Base-by-base conservation (phyloP, 2,797 vertebrate species). In the Eutrigla gurnardus region DNA sequence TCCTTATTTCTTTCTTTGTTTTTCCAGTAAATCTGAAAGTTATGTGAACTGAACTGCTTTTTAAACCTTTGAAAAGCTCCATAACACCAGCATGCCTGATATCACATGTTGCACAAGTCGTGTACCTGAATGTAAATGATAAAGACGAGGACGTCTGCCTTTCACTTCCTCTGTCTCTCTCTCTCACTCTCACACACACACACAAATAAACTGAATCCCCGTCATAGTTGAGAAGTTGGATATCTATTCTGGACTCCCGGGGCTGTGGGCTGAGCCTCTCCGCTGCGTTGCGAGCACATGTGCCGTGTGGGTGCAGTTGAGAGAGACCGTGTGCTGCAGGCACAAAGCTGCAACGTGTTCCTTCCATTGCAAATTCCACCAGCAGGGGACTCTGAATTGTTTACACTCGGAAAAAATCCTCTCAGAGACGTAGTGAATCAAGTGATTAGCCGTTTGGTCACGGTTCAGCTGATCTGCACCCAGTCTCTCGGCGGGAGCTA, bases 231-330 rank as follows among this genome's bases (percentile, higher is more conserved):
- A 82, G 81, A 70, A 78, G 53, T 37, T 68, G 71, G 78, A 59
- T 79, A 53, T 88, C 67, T 93, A 85, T 89, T 84, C 86, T 53
- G 84, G 88, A 69, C 73, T 89, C 63, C 81, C 67, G 58, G 36
- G 74, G 86, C 68, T 74, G 86, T 85, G 85, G 70, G 86, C 81
- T 79, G 85, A 84, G 73, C 60, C 50, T 73, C 70, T 70, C 40
- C 4, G 36, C 76, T 73, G 78, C 76, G 70, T 46, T 74, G 74
- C 65, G 82, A 67, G 89, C 88, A 88, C 92, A 91, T 87, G 89
- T 84, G 78, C 79, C 73, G 82, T 78, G 92, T 93, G 90, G 92
- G 92, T 75, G 85, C 67, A 84, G 50, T 80, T 18, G 58, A 85
- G 69, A 69, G 57, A 71, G 49, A 50, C 82, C 90, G 90, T 92